Evolutionary conservation across 2,797 vertebrate species (phyloP).

Genomic region (Ibycter americanus): DNA sequence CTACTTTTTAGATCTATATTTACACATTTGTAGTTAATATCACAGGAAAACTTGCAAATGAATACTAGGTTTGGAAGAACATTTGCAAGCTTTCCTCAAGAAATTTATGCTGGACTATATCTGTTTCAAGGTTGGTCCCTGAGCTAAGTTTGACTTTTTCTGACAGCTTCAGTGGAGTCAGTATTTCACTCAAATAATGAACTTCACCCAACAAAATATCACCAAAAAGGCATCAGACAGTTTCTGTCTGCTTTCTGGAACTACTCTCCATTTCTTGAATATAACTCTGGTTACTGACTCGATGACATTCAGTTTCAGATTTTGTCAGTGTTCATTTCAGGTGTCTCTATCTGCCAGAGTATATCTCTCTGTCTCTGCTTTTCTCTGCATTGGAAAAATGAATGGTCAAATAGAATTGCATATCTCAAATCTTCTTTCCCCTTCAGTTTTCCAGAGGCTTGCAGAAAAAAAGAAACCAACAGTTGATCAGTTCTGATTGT

Average conservation of each 20-base stretch:
- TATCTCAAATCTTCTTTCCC: not conserved
- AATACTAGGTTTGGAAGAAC: not conserved
- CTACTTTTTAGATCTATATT: not conserved
- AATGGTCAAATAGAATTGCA: not conserved
- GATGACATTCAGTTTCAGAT: not conserved
- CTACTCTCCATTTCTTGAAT: not conserved
- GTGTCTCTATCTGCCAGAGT: not conserved
- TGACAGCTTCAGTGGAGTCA: not conserved
- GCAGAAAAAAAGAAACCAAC: not conserved
- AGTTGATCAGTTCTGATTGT: not conserved
- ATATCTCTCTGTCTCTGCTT: not conserved
- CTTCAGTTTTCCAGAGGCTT: not conserved
- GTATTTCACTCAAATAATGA: not conserved
- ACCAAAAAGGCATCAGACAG: not conserved
- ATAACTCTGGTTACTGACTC: not conserved
- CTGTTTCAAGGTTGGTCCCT: not conserved
- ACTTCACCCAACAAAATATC: not conserved
- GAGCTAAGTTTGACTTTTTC: not conserved
- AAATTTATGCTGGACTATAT: not conserved
- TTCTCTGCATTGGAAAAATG: not conserved
- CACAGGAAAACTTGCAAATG: not conserved
- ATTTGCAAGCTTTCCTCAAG: not conserved
- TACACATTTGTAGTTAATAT: not conserved
- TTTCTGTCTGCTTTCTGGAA: not conserved
- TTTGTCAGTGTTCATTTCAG: not conserved